Conservation (phyloP, 2,888 invertebrate genomes). For the Cantharis nigra region DNA sequence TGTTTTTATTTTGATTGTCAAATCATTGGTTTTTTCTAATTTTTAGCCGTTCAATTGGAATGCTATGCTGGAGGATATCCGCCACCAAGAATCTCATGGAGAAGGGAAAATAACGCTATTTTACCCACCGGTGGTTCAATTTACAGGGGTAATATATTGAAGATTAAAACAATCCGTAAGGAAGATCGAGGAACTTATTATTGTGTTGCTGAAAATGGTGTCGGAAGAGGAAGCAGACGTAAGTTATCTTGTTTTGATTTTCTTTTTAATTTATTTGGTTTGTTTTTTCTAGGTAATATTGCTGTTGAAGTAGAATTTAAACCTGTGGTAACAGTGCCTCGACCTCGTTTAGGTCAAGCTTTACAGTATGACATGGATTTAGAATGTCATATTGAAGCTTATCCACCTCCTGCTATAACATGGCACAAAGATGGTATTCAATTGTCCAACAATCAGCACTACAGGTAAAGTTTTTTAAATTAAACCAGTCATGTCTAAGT, state of each 20-base stretch:
- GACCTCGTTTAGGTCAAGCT: conserved; percentile 84
- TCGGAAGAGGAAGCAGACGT: conserved; percentile 80
- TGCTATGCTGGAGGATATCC: conserved; percentile 91
- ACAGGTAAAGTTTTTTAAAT: conserved; percentile 59
- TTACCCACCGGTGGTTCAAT: conserved; percentile 88
- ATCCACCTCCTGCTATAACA: conserved; percentile 89
- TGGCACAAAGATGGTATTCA: conserved; percentile 88
- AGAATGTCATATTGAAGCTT: conserved; percentile 93
- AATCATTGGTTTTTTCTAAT: conserved; percentile 21
- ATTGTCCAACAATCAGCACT: conserved; percentile 88
- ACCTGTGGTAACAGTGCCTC: conserved; percentile 82
- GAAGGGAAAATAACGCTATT: conserved; percentile 90
- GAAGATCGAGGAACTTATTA: conserved; percentile 93
- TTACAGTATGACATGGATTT: conserved; percentile 92
- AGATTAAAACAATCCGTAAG: conserved; percentile 77
- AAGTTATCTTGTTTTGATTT: conserved; percentile 30
- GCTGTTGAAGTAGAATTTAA: conserved; percentile 90
- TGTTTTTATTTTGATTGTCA: background rate
- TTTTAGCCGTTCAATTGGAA: conserved; percentile 72
- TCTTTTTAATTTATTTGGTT: background rate
- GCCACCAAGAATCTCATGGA: conserved; percentile 83
- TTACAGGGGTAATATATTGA: conserved; percentile 80
- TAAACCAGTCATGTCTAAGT: background rate
- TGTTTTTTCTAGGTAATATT: conserved; percentile 63
- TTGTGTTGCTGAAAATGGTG: conserved; percentile 89